Conservation (phyloP, 2,113 vertebrate genomes). For the Ophthalmolycus amberensis region DNA sequence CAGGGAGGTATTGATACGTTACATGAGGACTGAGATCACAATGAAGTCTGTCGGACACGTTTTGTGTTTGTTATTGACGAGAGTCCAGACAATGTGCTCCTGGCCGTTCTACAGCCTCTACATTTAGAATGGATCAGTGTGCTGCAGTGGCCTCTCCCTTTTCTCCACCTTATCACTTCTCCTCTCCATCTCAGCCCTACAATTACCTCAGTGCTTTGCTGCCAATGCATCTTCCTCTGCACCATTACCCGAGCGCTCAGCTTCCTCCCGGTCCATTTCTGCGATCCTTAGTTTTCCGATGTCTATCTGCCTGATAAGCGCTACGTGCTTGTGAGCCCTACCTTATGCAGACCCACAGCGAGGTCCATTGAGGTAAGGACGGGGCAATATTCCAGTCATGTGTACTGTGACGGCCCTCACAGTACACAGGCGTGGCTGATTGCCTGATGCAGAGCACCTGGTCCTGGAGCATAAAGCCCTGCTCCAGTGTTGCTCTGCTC, state of each 20-base stretch:
- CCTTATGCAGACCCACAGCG: constrained; percentile 24
- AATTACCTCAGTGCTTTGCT: constrained; percentile 59
- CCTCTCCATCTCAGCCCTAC: constrained; percentile 51
- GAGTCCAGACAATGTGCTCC: constrained; percentile 26
- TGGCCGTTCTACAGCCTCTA: constrained; percentile 5
- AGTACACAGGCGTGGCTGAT: too few species aligned
- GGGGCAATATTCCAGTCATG: constrained; percentile 69
- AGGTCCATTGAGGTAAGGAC: constrained; percentile 44
- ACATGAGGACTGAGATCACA: constrained; percentile 8
- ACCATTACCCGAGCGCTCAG: constrained; percentile 58
- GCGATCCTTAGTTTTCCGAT: constrained; percentile 54
- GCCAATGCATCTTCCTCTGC: constrained; percentile 57
- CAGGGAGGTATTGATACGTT: background rate
- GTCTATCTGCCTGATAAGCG: constrained; percentile 70
- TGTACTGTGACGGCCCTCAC: constrained; percentile 1
- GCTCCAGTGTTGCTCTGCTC: too few species aligned
- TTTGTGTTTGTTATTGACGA: constrained; percentile 35
- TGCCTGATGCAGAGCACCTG: too few species aligned
- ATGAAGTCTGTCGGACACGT: constrained; percentile 28
- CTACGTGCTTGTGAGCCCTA: constrained; percentile 41
- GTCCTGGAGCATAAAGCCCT: too few species aligned
- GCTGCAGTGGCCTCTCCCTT: constrained; percentile 35
- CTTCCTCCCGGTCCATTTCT: constrained; percentile 59
- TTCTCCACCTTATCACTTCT: constrained; percentile 56
- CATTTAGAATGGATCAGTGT: constrained; percentile 35